These are phyloP conservation scores for Eulemur albifrons DNA, from an alignment of 2,797 vertebrate genomes.

Conservation along the genomic window DNA sequence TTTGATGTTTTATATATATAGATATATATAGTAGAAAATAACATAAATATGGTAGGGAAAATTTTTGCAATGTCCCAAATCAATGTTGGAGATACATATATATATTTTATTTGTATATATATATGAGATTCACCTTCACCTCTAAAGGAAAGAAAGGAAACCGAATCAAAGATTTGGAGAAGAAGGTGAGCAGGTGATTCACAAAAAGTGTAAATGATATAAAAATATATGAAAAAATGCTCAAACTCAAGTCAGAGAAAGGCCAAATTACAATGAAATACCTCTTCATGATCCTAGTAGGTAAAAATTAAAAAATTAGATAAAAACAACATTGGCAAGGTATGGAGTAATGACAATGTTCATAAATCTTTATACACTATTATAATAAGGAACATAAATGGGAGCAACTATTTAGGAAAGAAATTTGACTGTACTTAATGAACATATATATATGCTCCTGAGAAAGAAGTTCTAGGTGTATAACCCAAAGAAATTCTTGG, in stretches of 20 bases:
- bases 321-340: not conserved
- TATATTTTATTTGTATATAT: not conserved
- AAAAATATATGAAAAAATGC: not conserved
- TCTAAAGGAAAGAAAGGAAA: not conserved
- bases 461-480: not conserved
- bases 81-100: not conserved
- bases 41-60: not conserved
- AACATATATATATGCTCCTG: not conserved
- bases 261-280: not conserved
- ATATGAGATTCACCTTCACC: not conserved
- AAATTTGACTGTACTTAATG: not conserved
- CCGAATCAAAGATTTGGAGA: not conserved
- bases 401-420: not conserved
- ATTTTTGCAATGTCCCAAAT: not conserved
- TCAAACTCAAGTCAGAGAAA: not conserved
- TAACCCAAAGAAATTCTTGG: not conserved
- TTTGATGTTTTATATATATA: not conserved
- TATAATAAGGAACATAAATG: not conserved
- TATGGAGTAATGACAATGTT: not conserved
- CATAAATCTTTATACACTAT: not conserved
- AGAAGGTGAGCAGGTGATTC: not conserved
- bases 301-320: not conserved
- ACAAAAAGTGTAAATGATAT: not conserved
- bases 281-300: not conserved
- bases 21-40: too few species aligned